A percentile compares a stretch with the other conserved stretches of the same genome.
phyloP scores from a whole-genome alignment of 2,888 invertebrate genomes.

The Isotomurus palustris region DNA sequence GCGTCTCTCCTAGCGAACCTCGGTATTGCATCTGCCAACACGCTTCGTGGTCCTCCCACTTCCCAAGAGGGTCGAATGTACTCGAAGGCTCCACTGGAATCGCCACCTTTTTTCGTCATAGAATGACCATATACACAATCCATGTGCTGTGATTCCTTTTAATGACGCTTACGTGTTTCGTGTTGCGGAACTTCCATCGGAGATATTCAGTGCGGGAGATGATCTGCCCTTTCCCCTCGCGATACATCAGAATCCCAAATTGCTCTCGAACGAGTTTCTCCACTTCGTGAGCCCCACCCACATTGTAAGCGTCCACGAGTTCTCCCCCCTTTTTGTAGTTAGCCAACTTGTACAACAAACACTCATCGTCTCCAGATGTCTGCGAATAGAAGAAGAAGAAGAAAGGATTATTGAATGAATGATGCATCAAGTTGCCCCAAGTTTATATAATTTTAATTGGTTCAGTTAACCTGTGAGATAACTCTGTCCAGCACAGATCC shows the following conservation, averaged over 20 bases:
- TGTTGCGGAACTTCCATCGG: slow-evolving; percentile 83
- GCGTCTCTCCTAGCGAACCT: slow-evolving; percentile 89
- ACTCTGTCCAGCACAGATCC: slow-evolving; percentile 84
- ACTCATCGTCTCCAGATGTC: slow-evolving; percentile 72
- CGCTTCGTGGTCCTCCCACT: slow-evolving; percentile 85
- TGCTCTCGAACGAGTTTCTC: slow-evolving; percentile 80
- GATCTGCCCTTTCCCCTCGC: slow-evolving; percentile 73
- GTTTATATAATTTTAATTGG: background rate
- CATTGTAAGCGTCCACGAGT: slow-evolving; percentile 77
- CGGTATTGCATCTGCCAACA: slow-evolving; percentile 98
- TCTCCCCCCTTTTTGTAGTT: slow-evolving; percentile 88
- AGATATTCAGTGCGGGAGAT: slow-evolving; percentile 84
- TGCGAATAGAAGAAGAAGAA: slow-evolving; percentile 11
- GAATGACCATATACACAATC: background rate
- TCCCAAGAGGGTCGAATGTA: slow-evolving; percentile 77
- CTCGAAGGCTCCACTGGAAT: slow-evolving; percentile 82
- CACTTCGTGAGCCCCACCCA: slow-evolving; percentile 65
- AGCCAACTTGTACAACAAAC: slow-evolving; percentile 75
- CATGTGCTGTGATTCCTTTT: background rate
- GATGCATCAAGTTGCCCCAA: background rate
- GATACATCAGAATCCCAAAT: slow-evolving; percentile 82
- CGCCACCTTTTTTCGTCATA: slow-evolving; percentile 55
- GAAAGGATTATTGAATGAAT: background rate
- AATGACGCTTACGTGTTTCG: slow-evolving; percentile 48
- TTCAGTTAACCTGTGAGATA: slow-evolving; percentile 63